Percentiles rank a stretch among this genome's conserved stretches.
Evolutionary conservation across 1,140 invertebrate species (phyloP).

Genomic region (Pogonomyrmex barbatus): DNA sequence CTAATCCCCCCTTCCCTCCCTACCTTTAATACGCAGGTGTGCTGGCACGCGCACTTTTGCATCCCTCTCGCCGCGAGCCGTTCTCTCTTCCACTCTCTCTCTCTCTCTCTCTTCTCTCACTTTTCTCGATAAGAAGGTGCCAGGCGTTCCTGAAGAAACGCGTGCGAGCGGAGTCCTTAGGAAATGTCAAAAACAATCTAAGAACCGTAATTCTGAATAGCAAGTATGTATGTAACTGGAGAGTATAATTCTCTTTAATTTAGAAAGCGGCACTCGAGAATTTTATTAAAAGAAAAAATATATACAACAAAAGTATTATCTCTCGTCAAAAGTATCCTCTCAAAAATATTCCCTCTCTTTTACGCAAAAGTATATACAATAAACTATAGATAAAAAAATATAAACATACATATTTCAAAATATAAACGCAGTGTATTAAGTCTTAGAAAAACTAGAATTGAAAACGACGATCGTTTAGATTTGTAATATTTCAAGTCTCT

Average conservation of each 20-base stretch:
- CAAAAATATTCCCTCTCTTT: neutral
- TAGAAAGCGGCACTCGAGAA: neutral
- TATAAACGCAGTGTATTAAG: neutral
- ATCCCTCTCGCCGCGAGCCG: conserved; percentile 40
- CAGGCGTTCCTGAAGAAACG: neutral
- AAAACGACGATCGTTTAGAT: neutral
- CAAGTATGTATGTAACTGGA: neutral
- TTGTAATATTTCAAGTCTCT: neutral
- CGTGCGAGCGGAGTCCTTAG: neutral
- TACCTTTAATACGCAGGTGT: conserved; percentile 72
- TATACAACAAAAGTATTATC: too few relatives aligned
- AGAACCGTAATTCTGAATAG: conserved; percentile 18
- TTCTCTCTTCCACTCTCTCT: conserved; percentile 1
- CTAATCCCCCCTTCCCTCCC: conserved; percentile 47
- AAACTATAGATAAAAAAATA: neutral
- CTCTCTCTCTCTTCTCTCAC: conserved; percentile 22
- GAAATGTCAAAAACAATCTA: conserved; percentile 1
- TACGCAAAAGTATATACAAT: neutral
- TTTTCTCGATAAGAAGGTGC: conserved; percentile 53
- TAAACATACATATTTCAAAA: neutral
- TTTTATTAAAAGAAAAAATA: neutral
- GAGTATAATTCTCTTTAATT: neutral
- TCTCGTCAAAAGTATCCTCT: neutral
- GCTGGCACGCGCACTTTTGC: conserved; percentile 73
- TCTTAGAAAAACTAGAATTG: neutral